Evolutionary conservation across 2,888 invertebrate species (phyloP), one percentile per base, ranked within the genome.

Genomic region (Incurvaria masculella): DNA sequence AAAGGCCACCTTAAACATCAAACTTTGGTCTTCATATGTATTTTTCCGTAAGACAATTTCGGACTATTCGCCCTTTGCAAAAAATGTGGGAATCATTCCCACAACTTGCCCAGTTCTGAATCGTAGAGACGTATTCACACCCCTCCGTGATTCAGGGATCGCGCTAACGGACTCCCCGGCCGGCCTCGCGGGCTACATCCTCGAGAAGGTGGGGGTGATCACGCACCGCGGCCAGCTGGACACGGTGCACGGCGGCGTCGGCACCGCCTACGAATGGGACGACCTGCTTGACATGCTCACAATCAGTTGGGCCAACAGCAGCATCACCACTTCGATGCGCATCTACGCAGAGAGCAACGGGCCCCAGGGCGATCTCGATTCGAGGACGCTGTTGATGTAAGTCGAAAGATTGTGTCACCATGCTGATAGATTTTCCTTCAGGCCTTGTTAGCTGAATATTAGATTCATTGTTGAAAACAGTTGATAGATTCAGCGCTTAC

Each of bases 141-240:
- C 5, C 23, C 8, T 50, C 68, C 70, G 0, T n/a, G n/a, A n/a
- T n/a, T n/a, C 57, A 87, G 89, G 91, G 18, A 81, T 83, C 2
- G 87, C 79, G 1, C 61, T 94, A 51, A 74, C 81, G 8, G 88
- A 91, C 58, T 88, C 90, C 0, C 96, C 96, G 0, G 81, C 86
- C 1, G 94, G 93, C 0, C 68, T 97, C 53, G 94, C 94, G 2
- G 90, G 88, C 0, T 97, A 94, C 59, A 84, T 94, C 42, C 71
- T 97, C 54, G 96, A 97, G 62, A 96, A 96, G 69, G 94, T 94
- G 65, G 83, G 76, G 61, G 83, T 60, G 48, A 88, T 69, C 85
- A 89, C 69, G 72, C 89, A 72, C 71, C 86, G 59, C 3, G 65
- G 76, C 5, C 80, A 81, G 57, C 65, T 76, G 19, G 58, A 80